Conservation (phyloP, 2,888 invertebrate genomes). For the Labia minor region DNA sequence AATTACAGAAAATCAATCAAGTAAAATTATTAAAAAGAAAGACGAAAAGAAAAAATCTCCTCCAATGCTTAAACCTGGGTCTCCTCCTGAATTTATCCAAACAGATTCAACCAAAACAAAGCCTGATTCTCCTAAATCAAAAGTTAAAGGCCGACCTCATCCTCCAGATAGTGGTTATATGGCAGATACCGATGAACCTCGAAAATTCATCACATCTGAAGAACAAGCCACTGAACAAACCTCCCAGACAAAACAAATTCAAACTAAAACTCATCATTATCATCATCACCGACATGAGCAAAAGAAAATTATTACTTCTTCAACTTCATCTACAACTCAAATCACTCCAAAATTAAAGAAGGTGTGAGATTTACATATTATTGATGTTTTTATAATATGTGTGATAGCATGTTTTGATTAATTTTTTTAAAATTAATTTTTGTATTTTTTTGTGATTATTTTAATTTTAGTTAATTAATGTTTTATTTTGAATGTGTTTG, state of each 20-base stretch:
- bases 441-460: constrained; percentile 1
- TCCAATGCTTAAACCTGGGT: constrained; percentile 36
- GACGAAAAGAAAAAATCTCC: constrained; percentile 29
- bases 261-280: constrained; percentile 16
- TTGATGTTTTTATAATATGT: not conserved
- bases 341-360: constrained; percentile 16
- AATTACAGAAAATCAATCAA: constrained; percentile 17
- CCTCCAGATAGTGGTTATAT: constrained; percentile 50
- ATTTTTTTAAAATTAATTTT: too few species aligned
- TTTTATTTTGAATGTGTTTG: not conserved
- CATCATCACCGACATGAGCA: constrained; percentile 17
- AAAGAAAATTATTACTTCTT: constrained; percentile 20
- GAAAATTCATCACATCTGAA: constrained; percentile 29
- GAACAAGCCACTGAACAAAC: constrained; percentile 21
- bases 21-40: constrained; percentile 28
- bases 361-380: constrained; percentile 16
- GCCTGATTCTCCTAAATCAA: constrained; percentile 44
- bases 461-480: too few species aligned
- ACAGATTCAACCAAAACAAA: constrained; percentile 32
- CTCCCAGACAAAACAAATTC: constrained; percentile 17
- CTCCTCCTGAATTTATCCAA: constrained; percentile 36
- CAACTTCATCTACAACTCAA: constrained; percentile 16
- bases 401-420: not conserved
- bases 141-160: constrained; percentile 38
- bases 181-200: constrained; percentile 58